Conservation (phyloP, 92 coral and sea anemone genomes). For the Blastomussa wellsi region DNA sequence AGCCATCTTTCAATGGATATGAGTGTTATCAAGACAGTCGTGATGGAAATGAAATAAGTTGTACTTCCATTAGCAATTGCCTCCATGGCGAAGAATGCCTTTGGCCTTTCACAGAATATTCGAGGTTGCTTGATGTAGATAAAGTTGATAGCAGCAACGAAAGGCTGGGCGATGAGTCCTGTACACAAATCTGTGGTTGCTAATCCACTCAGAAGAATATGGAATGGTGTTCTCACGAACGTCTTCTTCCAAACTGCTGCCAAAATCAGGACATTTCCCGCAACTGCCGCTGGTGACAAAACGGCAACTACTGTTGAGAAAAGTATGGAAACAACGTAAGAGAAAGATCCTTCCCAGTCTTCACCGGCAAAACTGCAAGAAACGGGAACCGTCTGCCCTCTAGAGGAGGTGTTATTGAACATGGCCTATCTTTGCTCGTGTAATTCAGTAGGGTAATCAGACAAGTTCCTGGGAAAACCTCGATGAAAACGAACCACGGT, state of each 20-base stretch:
- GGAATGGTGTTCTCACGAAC: slow-evolving; percentile 7
- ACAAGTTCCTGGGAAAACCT: neutral
- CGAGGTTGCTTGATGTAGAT: too few species aligned
- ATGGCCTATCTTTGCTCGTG: neutral
- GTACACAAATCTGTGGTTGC: neutral
- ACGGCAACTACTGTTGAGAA: neutral
- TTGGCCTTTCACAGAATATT: too few species aligned
- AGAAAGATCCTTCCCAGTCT: neutral
- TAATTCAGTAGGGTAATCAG: too few species aligned
- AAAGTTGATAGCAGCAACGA: neutral
- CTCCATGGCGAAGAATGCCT: too few species aligned
- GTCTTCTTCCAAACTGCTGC: slow-evolving; percentile 18
- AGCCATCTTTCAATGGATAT: slow-evolving; percentile 30
- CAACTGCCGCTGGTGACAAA: neutral
- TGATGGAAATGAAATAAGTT: neutral
- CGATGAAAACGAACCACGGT: neutral
- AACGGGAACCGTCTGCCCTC: neutral
- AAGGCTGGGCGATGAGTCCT: neutral
- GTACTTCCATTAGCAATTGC: neutral
- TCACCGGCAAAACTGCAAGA: neutral
- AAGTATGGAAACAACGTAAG: neutral
- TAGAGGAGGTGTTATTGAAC: neutral
- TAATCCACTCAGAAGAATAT: slow-evolving; percentile 16
- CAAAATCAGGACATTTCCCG: slow-evolving; percentile 17
- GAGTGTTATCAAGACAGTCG: neutral